Conservation (phyloP, 2,113 vertebrate species). For the Anoura caudifer region DNA sequence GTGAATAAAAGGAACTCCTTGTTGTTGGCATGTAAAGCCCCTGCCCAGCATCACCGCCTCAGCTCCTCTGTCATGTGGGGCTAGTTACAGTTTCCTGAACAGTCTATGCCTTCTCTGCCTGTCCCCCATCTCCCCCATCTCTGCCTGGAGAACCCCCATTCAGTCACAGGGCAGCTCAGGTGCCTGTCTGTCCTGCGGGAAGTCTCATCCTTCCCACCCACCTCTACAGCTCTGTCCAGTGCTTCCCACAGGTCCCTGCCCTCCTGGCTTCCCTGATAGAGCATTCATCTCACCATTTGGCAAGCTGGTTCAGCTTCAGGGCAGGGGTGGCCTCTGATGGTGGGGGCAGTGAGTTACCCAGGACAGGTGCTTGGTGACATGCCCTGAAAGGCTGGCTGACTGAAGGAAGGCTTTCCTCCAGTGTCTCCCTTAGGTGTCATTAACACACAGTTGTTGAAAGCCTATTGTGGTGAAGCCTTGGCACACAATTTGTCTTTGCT, state of each 20-base stretch:
- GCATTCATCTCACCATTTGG: neutral
- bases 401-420: neutral
- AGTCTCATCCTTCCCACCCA: neutral
- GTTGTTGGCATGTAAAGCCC: neutral
- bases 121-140: neutral
- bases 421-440: neutral
- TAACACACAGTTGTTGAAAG: neutral
- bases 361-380: neutral
- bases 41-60: neutral
- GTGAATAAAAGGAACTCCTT: neutral
- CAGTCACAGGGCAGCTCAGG: neutral
- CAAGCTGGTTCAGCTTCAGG: neutral
- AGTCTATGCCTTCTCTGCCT: neutral
- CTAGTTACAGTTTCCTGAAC: neutral
- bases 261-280: neutral
- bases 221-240: neutral
- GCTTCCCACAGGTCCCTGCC: neutral
- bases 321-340: neutral
- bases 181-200: neutral
- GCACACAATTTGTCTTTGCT: neutral
- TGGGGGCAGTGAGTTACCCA: neutral
- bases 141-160: neutral
- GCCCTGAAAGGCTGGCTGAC: neutral
- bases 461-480: neutral
- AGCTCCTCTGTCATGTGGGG: neutral